phyloP scores from a whole-genome alignment of 1,140 invertebrate genomes.

The Panagrolaimus sp. region DNA sequence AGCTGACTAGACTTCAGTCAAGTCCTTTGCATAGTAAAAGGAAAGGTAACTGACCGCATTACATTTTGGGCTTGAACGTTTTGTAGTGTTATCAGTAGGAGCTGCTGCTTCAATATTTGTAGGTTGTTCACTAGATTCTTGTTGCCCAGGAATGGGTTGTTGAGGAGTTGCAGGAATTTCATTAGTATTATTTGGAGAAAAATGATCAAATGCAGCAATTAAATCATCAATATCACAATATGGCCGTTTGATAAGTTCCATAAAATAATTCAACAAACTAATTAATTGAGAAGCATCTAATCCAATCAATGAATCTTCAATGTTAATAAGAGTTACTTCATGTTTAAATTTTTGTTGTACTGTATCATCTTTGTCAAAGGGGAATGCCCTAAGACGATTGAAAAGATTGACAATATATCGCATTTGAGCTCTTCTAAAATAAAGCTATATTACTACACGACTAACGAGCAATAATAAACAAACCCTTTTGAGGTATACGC shows the following conservation, averaged over 20 bases:
- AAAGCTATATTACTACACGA: neutral
- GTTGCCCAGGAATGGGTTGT: no score
- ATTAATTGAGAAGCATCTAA: constrained; percentile 37
- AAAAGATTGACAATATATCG: constrained; percentile 39
- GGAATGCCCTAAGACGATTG: constrained; percentile 37
- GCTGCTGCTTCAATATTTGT: no score
- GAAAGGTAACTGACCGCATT: neutral
- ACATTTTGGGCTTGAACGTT: neutral
- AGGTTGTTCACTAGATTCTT: no score
- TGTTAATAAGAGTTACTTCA: constrained; percentile 22
- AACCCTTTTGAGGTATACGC: constrained; percentile 40
- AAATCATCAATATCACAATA: constrained; percentile 29
- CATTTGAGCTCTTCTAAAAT: constrained; percentile 38
- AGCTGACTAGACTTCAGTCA: neutral
- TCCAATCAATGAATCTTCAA: constrained; percentile 20
- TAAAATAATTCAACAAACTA: constrained; percentile 32
- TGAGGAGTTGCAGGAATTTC: constrained; percentile 6
- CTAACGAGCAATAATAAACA: constrained; percentile 4
- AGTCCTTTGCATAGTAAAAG: neutral
- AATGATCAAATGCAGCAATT: constrained; percentile 34
- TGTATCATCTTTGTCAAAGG: constrained; percentile 36
- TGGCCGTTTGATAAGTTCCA: constrained; percentile 35
- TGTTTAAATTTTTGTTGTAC: constrained; percentile 32
- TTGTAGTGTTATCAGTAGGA: no score
- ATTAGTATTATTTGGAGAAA: constrained; percentile 34